phyloP scores from a whole-genome alignment of 2,888 invertebrate genomes.

The Orthosia gothica region DNA sequence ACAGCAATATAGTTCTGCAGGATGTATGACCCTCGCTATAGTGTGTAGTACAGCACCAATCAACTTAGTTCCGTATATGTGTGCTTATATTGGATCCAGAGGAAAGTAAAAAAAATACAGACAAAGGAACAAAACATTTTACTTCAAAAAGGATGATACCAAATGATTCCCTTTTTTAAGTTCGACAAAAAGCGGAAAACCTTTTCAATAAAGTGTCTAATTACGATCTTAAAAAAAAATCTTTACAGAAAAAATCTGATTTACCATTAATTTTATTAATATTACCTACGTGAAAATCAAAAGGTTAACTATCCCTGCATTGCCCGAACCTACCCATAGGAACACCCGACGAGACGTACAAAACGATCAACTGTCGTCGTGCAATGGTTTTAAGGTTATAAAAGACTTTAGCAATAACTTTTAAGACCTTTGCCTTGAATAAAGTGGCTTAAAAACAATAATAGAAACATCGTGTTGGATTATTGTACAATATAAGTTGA shows the following conservation, averaged over 20 bases:
- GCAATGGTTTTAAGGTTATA: slow-evolving; percentile 42
- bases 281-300: background rate
- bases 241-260: background rate
- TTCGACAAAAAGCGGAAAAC: background rate
- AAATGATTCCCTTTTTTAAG: background rate
- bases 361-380: slow-evolving; percentile 45
- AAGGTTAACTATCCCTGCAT: slow-evolving; percentile 36
- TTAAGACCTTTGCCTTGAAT: slow-evolving; percentile 11
- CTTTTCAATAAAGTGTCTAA: background rate
- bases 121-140: background rate
- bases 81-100: background rate
- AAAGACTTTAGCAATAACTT: slow-evolving; percentile 29
- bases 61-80: background rate
- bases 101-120: background rate
- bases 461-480: background rate
- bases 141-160: background rate
- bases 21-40: background rate
- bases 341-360: slow-evolving; percentile 16
- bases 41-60: background rate
- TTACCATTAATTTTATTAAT: too few relatives aligned
- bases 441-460: background rate
- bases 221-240: background rate
- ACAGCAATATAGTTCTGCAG: slow-evolving; percentile 38
- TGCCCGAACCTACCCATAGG: background rate
- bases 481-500: background rate